Conservation (phyloP, 2,888 invertebrate genomes). For the Entomobrya proxima region DNA sequence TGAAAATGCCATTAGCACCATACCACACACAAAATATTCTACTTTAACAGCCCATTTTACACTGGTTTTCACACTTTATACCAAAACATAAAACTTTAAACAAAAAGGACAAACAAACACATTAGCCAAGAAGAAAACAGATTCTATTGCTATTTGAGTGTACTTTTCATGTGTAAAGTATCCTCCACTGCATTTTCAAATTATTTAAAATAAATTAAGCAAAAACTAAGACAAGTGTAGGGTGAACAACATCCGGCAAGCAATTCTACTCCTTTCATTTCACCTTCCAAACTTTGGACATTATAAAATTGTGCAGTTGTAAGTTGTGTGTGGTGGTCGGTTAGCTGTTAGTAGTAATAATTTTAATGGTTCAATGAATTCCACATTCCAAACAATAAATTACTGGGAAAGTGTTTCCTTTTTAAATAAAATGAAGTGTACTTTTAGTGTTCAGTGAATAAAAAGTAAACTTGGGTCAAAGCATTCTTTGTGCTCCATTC, state of each 20-base stretch:
- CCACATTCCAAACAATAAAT: background rate
- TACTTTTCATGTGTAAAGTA: background rate
- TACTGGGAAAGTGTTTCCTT: background rate
- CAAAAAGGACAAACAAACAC: conserved; percentile 2
- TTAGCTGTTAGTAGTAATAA: background rate
- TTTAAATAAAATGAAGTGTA: background rate
- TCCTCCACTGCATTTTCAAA: background rate
- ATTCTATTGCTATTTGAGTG: background rate
- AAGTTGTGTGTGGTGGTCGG: background rate
- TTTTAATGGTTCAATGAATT: conserved; percentile 5
- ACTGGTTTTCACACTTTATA: conserved; percentile 56
- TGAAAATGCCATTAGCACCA: conserved; percentile 46
- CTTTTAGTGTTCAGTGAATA: background rate
- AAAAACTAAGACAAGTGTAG: background rate
- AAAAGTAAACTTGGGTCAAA: background rate
- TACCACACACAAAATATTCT: background rate
- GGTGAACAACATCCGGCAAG: background rate
- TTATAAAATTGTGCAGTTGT: background rate
- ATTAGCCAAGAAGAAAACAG: background rate
- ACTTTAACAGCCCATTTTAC: conserved; percentile 32
- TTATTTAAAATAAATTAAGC: conserved; percentile 26
- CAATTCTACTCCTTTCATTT: background rate
- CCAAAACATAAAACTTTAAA: conserved; percentile 40
- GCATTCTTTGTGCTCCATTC: background rate
- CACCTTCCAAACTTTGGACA: background rate